A percentile compares a stretch with the other conserved stretches of the same genome.
These are phyloP conservation scores for Enteromius anoplus DNA, from an alignment of 2,797 vertebrate genomes.

Conservation along the genomic window DNA sequence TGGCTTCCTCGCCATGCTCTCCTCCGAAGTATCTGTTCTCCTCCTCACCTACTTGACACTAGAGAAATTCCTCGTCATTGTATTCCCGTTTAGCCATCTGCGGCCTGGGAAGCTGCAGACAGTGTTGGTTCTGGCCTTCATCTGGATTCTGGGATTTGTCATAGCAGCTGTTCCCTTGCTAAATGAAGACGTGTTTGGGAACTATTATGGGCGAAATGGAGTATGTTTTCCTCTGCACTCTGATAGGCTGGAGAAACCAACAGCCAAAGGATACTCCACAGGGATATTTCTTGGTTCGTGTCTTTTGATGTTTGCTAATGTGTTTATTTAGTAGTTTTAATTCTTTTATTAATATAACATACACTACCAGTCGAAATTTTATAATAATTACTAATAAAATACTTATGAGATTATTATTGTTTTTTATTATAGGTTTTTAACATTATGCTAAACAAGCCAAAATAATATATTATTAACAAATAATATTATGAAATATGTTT, in stretches of 20 bases:
- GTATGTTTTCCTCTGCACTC: slow-evolving; percentile 88
- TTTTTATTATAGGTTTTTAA: too few relatives aligned
- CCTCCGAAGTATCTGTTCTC: slow-evolving; percentile 83
- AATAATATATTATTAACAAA: neutral
- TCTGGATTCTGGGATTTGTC: slow-evolving; percentile 82
- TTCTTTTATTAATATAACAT: neutral
- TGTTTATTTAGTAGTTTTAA: neutral
- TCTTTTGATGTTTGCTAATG: neutral
- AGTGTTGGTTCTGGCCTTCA: slow-evolving; percentile 70
- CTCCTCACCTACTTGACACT: slow-evolving; percentile 85
- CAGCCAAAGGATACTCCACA: slow-evolving; percentile 82
- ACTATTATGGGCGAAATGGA: slow-evolving; percentile 87
- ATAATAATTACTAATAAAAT: neutral
- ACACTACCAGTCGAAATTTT: neutral
- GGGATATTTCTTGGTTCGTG: slow-evolving; percentile 84
- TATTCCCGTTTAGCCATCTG: slow-evolving; percentile 87
- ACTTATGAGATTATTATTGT: too few relatives aligned
- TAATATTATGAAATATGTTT: neutral
- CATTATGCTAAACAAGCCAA: too few relatives aligned
- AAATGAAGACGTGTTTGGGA: slow-evolving; percentile 82
- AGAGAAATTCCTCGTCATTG: slow-evolving; percentile 87
- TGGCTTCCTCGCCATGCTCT: slow-evolving; percentile 83
- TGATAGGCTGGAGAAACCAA: slow-evolving; percentile 81
- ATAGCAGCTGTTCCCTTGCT: slow-evolving; percentile 83
- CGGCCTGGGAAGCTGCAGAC: slow-evolving; percentile 80